phyloP scores from a whole-genome alignment of 2,888 invertebrate genomes.

The Nematopogon swammerdamellus region DNA sequence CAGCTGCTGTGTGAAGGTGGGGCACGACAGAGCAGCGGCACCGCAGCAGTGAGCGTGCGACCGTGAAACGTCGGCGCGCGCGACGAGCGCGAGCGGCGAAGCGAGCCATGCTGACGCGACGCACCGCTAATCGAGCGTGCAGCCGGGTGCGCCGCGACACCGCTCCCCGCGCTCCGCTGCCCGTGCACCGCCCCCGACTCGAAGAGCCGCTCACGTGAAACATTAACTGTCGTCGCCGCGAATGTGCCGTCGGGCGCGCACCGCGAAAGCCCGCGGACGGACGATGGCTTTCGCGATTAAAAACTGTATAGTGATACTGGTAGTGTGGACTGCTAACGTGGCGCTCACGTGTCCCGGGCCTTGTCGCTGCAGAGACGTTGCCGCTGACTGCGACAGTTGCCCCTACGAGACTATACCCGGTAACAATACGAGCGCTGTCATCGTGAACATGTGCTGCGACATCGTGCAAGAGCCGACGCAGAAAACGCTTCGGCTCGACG shows the following conservation, averaged over 20 bases:
- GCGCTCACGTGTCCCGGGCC: conserved; percentile 29
- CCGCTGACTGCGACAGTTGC: conserved; percentile 29
- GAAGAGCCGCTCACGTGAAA: background rate
- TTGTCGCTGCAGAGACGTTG: conserved; percentile 26
- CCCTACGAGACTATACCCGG: conserved; percentile 33
- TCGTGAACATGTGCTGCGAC: conserved; percentile 30
- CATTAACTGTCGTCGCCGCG: too few species aligned
- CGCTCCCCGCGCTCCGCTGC: background rate
- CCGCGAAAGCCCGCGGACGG: conserved; percentile 10
- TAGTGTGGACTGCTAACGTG: conserved; percentile 29
- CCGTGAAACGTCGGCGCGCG: background rate
- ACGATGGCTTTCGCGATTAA: conserved; percentile 38
- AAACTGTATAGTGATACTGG: conserved; percentile 31
- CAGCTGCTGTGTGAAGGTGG: background rate
- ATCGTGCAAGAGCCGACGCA: background rate
- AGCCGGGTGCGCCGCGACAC: background rate
- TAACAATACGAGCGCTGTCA: conserved; percentile 25
- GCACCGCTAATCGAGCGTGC: background rate
- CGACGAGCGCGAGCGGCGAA: background rate
- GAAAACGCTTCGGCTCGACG: background rate
- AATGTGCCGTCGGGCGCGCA: background rate
- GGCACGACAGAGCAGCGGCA: background rate
- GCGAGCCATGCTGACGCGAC: background rate
- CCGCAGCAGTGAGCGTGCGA: background rate
- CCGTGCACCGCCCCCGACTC: background rate